Conservation (phyloP, 2,113 vertebrate species). For the Podarcis cretensis region DNA sequence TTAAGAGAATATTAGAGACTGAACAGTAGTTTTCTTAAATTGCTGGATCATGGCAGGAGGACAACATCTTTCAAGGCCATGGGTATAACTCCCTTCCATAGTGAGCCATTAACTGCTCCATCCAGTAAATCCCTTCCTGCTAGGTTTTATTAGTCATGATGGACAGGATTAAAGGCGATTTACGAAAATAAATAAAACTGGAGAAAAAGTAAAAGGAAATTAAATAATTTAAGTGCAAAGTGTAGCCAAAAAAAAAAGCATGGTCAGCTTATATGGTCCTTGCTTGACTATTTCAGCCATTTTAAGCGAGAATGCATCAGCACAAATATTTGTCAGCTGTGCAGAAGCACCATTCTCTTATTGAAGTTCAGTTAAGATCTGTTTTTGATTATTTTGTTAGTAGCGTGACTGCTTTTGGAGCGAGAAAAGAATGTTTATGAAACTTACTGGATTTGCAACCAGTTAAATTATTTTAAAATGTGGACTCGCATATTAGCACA, state of each 20-base stretch:
- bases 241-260: conserved; percentile 46
- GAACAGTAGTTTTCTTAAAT: too few species aligned
- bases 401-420: conserved; percentile 1
- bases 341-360: conserved; percentile 43
- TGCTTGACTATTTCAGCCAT: conserved; percentile 57
- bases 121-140: too few species aligned
- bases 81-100: too few species aligned
- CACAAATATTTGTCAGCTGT: conserved; percentile 44
- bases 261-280: conserved; percentile 38
- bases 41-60: too few species aligned
- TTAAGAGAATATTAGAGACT: too few species aligned
- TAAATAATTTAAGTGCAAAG: conserved; percentile 38
- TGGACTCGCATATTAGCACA: rapidly evolving
- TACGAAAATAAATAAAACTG: conserved; percentile 32
- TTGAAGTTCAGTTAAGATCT: conserved; percentile 12
- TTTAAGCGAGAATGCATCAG: conserved; percentile 57
- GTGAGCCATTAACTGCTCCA: too few species aligned
- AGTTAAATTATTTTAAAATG: conserved; percentile 36
- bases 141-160: too few species aligned
- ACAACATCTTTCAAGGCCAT: too few species aligned
- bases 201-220: conserved; percentile 20
- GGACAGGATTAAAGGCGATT: conserved; percentile 16
- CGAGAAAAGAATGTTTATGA: conserved; percentile 32
- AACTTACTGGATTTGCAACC: conserved; percentile 41
- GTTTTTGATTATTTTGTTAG: conserved; percentile 43